phyloP scores from a whole-genome alignment of 2,888 invertebrate genomes.

The Epinotia nisella region DNA sequence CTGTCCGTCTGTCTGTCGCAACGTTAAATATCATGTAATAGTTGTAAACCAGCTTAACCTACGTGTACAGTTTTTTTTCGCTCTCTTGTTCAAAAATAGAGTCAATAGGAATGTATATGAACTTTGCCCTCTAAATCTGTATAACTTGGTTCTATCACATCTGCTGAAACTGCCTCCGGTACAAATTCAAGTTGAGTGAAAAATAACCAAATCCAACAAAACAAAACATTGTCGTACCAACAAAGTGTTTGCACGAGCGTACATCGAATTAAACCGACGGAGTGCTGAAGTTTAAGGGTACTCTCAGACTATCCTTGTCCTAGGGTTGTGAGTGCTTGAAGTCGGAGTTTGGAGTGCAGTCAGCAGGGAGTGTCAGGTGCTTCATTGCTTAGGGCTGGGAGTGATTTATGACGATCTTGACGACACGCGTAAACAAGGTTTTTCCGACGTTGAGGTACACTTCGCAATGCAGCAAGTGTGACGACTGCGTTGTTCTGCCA shows the following conservation, averaged over 20 bases:
- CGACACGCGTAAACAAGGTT: constrained; percentile 24
- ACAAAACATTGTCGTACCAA: background rate
- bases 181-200: no score
- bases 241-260: constrained; percentile 7
- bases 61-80: no score
- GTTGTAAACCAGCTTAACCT: no score
- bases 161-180: no score
- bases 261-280: constrained; percentile 2
- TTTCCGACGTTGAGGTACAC: constrained; percentile 14
- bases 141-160: no score
- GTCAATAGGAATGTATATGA: no score
- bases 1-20: no score
- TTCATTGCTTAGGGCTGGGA: constrained; percentile 14
- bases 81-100: no score
- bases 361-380: constrained; percentile 17
- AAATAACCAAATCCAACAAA: background rate
- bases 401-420: constrained; percentile 21
- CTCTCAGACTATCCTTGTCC: constrained; percentile 24
- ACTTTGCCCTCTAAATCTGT: no score
- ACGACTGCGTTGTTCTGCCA: background rate
- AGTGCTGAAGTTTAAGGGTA: constrained; percentile 20
- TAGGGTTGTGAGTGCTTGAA: constrained; percentile 6
- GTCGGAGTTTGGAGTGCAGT: constrained; percentile 27
- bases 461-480: background rate
- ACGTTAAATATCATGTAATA: no score